Conservation (phyloP, 2,113 vertebrate genomes). For the Eulemur macaco region DNA sequence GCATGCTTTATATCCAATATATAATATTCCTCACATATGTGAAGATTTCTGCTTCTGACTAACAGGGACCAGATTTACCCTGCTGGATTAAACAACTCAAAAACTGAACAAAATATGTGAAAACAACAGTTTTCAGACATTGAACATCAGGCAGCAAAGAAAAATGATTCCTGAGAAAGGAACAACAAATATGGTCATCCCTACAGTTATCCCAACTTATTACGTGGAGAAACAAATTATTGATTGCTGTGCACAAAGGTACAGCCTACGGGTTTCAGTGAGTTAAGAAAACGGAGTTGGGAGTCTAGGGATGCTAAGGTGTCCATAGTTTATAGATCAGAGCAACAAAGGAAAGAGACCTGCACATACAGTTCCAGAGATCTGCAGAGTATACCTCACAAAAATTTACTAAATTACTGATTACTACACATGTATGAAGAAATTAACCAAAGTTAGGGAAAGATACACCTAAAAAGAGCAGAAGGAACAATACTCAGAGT, state of each 20-base stretch:
- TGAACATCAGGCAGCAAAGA: conserved; percentile 7
- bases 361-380: neutral
- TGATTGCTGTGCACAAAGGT: neutral
- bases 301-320: neutral
- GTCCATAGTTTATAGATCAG: neutral
- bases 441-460: neutral
- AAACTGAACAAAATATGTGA: neutral
- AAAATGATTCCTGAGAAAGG: neutral
- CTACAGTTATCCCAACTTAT: neutral
- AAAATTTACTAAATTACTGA: conserved; percentile 13
- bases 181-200: neutral
- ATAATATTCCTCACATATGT: neutral
- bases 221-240: neutral
- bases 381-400: neutral
- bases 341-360: neutral
- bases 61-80: neutral
- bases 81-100: neutral
- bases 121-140: conserved; percentile 9
- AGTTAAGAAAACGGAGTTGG: neutral
- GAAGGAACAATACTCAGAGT: neutral
- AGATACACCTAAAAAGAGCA: neutral
- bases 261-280: neutral
- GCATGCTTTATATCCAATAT: neutral
- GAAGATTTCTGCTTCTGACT: neutral
- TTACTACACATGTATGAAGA: neutral